Evolutionary conservation across 2,113 vertebrate species (phyloP).

Genomic region (Apteryx owenii): DNA sequence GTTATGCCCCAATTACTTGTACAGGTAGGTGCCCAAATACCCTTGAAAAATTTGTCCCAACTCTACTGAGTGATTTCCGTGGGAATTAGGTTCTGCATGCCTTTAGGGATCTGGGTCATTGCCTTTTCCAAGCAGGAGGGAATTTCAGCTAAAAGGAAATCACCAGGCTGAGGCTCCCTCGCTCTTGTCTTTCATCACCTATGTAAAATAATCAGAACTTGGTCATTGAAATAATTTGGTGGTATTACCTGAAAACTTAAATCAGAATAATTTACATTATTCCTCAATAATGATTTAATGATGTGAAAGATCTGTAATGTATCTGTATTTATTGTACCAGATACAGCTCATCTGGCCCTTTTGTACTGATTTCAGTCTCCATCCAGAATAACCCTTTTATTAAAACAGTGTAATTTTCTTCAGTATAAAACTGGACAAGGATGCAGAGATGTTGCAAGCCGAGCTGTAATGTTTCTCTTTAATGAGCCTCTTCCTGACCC

Average conservation of each 20-base stretch:
- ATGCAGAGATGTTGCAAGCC: conserved; percentile 69
- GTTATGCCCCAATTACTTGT: not conserved
- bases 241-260: not conserved
- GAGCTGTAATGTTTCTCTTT: conserved; percentile 67
- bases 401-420: conserved; percentile 38
- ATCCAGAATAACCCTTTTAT: conserved; percentile 45
- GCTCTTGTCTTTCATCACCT: not conserved
- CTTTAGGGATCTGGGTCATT: not conserved
- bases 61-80: not conserved
- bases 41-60: not conserved
- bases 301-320: not conserved
- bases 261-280: not conserved
- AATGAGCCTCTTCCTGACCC: conserved; percentile 74
- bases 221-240: not conserved
- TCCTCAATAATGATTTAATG: conserved; percentile 13
- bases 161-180: accelerated
- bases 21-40: not conserved
- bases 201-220: not conserved
- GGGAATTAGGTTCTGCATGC: not conserved
- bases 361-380: conserved; percentile 15
- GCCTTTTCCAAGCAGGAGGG: not conserved
- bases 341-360: not conserved
- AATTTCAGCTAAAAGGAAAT: not conserved
- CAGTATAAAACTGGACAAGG: conserved; percentile 58
- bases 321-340: not conserved